Evolutionary conservation across 1,140 invertebrate genomes (phyloP), one percentile per base, ranked within the genome.

Genomic region (Magallana gigas): DNA sequence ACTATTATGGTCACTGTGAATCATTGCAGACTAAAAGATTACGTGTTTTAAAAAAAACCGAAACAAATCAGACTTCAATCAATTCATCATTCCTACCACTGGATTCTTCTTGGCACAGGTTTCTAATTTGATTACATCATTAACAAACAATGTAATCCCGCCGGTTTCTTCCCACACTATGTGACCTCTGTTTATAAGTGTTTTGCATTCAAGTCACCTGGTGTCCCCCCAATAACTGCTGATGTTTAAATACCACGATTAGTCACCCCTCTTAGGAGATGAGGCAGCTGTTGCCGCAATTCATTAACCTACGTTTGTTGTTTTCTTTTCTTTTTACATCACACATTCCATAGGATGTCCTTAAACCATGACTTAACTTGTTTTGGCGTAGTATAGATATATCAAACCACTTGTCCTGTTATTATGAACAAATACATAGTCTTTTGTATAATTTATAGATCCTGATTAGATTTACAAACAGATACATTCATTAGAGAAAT

Each of bases 311-410:
- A 76, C 23, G 23, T 76, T 23, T 76, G 23, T 76, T 76, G 18
- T 76, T 12, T 76, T 76, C 36, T 71, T 71, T 71, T 71, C n/a
- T 76, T 12, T 76, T 76, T 76, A 76, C 68, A 76, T 76, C 18
- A 71, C 29, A 29, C 64, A 71, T 23, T 8, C 18, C 18, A 23
- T 9, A 23, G 9, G 18, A 71, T 29, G 64, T 71, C 64, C 64
- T 71, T 12, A 76, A 76, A 76, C 68, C 23, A 29, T 76, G 68
- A 76, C 68, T 76, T 48, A 76, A 23, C 23, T 23, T 76, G 23
- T 76, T 9, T 29, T 12, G 9, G 23, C 36, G 29, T 18, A 71
- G 18, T 12, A 18, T 5, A 9, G 23, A 29, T 29, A 29, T 76
- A 29, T 76, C 18, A 8, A 23, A n/a, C 7, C 29, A 23, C 7